Percentiles rank a stretch among this genome's conserved stretches.
Evolutionary conservation across 2,113 vertebrate species (phyloP).

Genomic region (Heptranchias perlo): DNA sequence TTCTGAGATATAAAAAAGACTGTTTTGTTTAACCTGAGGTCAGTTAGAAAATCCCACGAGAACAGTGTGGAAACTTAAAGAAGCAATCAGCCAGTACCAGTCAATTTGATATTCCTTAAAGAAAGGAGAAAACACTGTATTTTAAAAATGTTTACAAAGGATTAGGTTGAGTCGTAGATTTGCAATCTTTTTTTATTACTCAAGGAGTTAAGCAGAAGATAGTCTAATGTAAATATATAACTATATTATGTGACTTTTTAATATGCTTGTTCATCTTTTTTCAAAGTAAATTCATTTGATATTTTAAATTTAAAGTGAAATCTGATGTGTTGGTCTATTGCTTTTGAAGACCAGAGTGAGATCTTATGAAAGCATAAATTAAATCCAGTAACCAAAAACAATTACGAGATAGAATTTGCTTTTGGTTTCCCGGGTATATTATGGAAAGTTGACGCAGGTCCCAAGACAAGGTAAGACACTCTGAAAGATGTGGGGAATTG

Average conservation of each 20-base stretch:
- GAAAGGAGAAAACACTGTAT: background rate
- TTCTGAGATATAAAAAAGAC: background rate
- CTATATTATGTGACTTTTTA: background rate
- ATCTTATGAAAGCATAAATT: background rate
- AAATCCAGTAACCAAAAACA: background rate
- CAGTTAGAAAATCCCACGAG: background rate
- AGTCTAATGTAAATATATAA: background rate
- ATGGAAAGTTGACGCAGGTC: background rate
- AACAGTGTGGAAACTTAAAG: no score
- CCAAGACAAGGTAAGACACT: background rate
- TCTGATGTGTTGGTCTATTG: background rate
- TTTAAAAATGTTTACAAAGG: background rate
- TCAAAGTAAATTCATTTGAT: background rate
- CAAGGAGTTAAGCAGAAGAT: background rate
- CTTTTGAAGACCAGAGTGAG: background rate
- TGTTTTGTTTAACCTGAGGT: background rate
- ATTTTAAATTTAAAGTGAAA: background rate
- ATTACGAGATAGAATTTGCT: background rate
- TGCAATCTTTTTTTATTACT: background rate
- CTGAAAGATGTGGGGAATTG: background rate
- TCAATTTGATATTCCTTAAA: background rate
- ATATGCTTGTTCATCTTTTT: background rate
- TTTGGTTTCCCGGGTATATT: background rate
- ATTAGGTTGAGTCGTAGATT: background rate
- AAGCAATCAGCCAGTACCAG: background rate